phyloP scores from a whole-genome alignment of 2,888 invertebrate genomes.

The Platycheirus albimanus region DNA sequence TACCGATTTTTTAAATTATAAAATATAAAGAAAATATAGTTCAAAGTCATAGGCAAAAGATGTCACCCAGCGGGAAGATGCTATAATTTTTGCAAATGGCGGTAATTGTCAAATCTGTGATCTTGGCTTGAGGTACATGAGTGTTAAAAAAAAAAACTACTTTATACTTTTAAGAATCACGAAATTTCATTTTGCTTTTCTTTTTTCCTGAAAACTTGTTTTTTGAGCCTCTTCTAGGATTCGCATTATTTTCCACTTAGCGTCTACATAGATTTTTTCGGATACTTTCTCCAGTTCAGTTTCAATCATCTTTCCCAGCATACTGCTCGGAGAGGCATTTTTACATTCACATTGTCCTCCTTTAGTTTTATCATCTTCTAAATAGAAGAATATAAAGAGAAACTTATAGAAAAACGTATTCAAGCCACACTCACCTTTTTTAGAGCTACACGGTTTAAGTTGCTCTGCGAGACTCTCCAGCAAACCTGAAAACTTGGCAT shows the following conservation, averaged over 20 bases:
- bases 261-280: conserved; percentile 43
- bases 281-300: conserved; percentile 32
- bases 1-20: no score
- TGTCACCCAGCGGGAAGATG: no score
- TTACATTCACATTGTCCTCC: background rate
- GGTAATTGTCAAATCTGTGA: no score
- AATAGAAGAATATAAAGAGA: no score
- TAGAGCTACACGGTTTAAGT: background rate
- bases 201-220: conserved; percentile 1
- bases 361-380: background rate
- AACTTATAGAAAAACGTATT: background rate
- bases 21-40: no score
- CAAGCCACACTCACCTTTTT: background rate
- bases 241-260: conserved; percentile 59
- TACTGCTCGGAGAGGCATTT: conserved; percentile 18
- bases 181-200: background rate
- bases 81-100: no score
- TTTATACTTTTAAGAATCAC: background rate
- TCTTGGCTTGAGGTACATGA: no score
- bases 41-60: no score
- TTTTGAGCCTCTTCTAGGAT: conserved; percentile 50
- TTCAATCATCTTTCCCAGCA: conserved; percentile 48
- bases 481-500: conserved; percentile 4
- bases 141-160: no score
- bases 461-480: conserved; percentile 7